A percentile compares a stretch with the other conserved stretches of the same genome.
Conservation (phyloP, 2,797 vertebrate species). For the Perodicticus potto region DNA sequence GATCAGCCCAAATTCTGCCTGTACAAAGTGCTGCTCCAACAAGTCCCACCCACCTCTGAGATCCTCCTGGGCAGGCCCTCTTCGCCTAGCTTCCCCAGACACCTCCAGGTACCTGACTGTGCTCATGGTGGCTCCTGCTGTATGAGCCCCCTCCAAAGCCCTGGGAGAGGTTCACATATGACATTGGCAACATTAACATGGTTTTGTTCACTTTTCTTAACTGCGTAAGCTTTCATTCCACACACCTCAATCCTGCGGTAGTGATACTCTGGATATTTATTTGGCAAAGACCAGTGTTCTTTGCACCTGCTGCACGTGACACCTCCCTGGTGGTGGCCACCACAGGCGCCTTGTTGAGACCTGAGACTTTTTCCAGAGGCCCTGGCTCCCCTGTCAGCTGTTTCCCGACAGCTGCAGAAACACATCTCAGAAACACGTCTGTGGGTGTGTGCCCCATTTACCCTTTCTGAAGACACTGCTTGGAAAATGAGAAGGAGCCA, state of each 20-base stretch:
- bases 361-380: rapidly evolving
- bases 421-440: too few relatives aligned
- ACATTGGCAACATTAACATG: not conserved
- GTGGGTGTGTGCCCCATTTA: rapidly evolving
- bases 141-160: not conserved
- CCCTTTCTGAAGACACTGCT: not conserved
- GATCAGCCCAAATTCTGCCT: not conserved
- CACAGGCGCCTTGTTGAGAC: rapidly evolving
- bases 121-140: not conserved
- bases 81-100: rapidly evolving
- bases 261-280: not conserved
- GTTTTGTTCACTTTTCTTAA: not conserved
- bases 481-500: not conserved
- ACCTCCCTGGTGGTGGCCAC: not conserved
- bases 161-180: rapidly evolving
- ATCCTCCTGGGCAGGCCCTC: not conserved
- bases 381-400: rapidly evolving
- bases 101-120: not conserved
- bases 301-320: rapidly evolving
- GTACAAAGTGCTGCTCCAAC: rapidly evolving
- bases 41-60: rapidly evolving
- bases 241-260: rapidly evolving
- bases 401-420: too few relatives aligned
- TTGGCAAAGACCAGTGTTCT: not conserved
- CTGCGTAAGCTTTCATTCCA: rapidly evolving